phyloP scores from a whole-genome alignment of 2,888 invertebrate species.

The Rosalia funebris region DNA sequence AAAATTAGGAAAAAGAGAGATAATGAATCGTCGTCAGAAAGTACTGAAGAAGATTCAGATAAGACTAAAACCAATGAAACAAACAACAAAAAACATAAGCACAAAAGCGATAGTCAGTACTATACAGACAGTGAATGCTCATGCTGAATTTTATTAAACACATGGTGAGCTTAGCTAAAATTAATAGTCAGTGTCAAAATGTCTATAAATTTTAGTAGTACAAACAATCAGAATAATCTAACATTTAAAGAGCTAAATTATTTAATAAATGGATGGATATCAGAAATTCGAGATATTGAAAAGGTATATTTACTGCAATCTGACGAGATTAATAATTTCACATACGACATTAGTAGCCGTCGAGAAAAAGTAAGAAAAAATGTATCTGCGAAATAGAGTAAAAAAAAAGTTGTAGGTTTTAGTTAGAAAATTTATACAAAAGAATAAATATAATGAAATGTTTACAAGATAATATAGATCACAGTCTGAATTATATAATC shows the following conservation, averaged over 20 bases:
- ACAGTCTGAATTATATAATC: conserved; percentile 2
- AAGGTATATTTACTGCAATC: conserved; percentile 15
- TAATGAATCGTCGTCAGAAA: conserved; percentile 9
- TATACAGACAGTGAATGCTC: conserved; percentile 5
- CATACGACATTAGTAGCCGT: conserved; percentile 10
- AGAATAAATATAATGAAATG: conserved; percentile 4
- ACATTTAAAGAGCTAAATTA: conserved; percentile 4
- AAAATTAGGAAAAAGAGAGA: conserved; percentile 3
- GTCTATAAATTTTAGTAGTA: conserved; percentile 21
- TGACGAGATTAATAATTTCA: conserved; percentile 21
- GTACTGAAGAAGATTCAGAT: conserved; percentile 11
- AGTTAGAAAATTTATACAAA: conserved; percentile 24
- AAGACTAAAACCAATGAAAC: not conserved
- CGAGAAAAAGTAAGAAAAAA: conserved; percentile 20
- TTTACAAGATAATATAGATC: conserved; percentile 15
- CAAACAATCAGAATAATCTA: conserved; percentile 13
- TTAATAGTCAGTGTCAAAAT: conserved; percentile 14
- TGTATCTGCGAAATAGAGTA: no score
- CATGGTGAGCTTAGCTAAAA: conserved; percentile 2
- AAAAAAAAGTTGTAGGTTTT: conserved; percentile 5
- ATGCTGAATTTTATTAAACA: not conserved
- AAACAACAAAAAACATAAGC: conserved; percentile 4
- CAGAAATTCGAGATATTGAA: conserved; percentile 18
- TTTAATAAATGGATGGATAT: conserved; percentile 14
- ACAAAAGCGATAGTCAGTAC: conserved; percentile 12